phyloP scores from a whole-genome alignment of 2,113 vertebrate genomes.

The Pollimyrus isidori region DNA sequence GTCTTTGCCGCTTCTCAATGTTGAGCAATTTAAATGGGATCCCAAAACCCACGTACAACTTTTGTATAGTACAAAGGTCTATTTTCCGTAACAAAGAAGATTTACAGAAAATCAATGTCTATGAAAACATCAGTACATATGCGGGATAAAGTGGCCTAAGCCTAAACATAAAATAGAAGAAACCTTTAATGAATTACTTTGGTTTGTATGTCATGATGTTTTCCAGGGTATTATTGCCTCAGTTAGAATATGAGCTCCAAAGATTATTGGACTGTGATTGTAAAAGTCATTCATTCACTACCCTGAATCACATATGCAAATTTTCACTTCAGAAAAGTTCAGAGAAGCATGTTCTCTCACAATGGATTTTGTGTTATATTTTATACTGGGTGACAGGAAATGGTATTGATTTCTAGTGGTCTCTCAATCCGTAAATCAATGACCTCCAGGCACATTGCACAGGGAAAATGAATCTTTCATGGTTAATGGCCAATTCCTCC shows the following conservation, averaged over 20 bases:
- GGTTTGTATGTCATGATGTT: not conserved
- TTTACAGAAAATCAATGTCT: not conserved
- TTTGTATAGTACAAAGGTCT: not conserved
- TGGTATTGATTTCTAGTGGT: not conserved
- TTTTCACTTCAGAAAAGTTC: not conserved
- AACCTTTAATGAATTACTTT: not conserved
- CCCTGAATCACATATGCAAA: not conserved
- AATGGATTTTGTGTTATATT: not conserved
- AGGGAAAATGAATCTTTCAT: not conserved
- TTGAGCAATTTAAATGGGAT: not conserved
- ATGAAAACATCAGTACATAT: not conserved
- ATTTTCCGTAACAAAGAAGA: not conserved
- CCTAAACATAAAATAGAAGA: not conserved
- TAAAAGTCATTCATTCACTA: conserved; percentile 1
- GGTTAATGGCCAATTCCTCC: not conserved
- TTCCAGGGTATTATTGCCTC: not conserved
- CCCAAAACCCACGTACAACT: not conserved
- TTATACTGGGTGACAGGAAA: not conserved
- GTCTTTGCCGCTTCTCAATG: not conserved
- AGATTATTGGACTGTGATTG: not conserved
- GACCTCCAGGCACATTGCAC: not conserved
- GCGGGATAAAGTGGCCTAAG: not conserved
- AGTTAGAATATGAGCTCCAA: not conserved
- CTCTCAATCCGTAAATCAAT: not conserved
- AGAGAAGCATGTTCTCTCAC: not conserved